Evolutionary conservation across 92 coral and sea anemone species (phyloP), one percentile per base, ranked within the genome.

Genomic region (Bergia sp.): DNA sequence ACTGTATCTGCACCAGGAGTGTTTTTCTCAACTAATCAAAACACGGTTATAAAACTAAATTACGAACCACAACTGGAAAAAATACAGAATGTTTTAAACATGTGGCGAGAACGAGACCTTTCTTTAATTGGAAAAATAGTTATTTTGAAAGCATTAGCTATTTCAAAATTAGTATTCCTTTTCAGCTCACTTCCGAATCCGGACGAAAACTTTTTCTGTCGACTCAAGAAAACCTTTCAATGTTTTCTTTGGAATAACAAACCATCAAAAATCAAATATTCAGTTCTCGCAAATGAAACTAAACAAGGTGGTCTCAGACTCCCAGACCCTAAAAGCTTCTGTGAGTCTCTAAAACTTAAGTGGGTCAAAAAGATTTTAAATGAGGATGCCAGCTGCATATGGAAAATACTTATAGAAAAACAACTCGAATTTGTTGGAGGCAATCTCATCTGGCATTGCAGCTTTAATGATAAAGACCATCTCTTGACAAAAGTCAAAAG

Each of bases 181-280:
- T 76, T 42, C 53, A 76, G 80, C 55, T 76, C 80, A 76, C 80
- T 41, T 76, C n/a, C 55, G 5, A 76, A 76, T 76, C 80, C 29
- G n/a, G 80, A 76, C n/a, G 55, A 13, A 40, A 42, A 76, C 55
- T 76, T 76, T 4, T 76, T 76, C 29, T 76, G 55, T 40, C 80
- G 80, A 76, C 80, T 41, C 53, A 76, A 76, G 55, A 76, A 76
- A 76, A 76, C 2, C 13, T 42, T 40, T 76, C 80, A 40, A 42
- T 40, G 29, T 40, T 47, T 44, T 49, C 38, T 77, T 21, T 78
- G 82, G 66, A 43, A 74, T 9, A 74, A 38, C 3, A 37, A 74
- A 38, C 45, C 45, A 74, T 15, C 79, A 71, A 37, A 74, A 74
- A 74, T 76, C 29, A 76, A n/a, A 38, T 37, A 37, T 74, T 74